Conservation (phyloP, 2,888 invertebrate genomes). For the Napeogenes sylphis region DNA sequence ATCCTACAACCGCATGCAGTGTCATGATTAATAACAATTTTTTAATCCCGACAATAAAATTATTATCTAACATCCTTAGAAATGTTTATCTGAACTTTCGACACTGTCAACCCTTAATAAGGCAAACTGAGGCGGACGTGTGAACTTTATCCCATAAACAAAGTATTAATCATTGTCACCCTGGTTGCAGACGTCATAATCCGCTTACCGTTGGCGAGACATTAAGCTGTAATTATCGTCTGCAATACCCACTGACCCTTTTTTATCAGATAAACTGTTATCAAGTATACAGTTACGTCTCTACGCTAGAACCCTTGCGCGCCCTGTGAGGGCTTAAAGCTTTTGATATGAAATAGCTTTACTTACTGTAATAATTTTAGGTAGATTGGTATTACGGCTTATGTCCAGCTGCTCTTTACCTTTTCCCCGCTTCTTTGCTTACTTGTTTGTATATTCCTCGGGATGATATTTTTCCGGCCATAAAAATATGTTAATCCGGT, state of each 20-base stretch:
- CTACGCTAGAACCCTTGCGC: slow-evolving; percentile 7
- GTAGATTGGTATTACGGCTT: background rate
- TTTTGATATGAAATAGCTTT: background rate
- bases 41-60: too few relatives aligned
- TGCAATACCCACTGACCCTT: slow-evolving; percentile 39
- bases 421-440: too few relatives aligned
- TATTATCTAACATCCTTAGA: too few relatives aligned
- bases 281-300: slow-evolving; percentile 22
- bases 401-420: too few relatives aligned
- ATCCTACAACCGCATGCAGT: too few relatives aligned
- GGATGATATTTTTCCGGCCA: too few relatives aligned
- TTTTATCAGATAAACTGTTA: slow-evolving; percentile 36
- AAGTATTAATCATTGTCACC: slow-evolving; percentile 32
- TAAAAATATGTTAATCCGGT: too few relatives aligned
- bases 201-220: slow-evolving; percentile 48
- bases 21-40: too few relatives aligned
- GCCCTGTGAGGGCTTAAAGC: background rate
- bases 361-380: background rate
- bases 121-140: background rate
- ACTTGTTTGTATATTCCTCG: too few relatives aligned
- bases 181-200: slow-evolving; percentile 42
- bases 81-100: too few relatives aligned
- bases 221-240: slow-evolving; percentile 52
- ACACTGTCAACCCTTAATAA: too few relatives aligned
- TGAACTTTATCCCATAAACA: background rate